These are phyloP conservation scores for Caenorhabditis sp. DNA, from an alignment of 2,888 invertebrate species.

Conservation along the genomic window DNA sequence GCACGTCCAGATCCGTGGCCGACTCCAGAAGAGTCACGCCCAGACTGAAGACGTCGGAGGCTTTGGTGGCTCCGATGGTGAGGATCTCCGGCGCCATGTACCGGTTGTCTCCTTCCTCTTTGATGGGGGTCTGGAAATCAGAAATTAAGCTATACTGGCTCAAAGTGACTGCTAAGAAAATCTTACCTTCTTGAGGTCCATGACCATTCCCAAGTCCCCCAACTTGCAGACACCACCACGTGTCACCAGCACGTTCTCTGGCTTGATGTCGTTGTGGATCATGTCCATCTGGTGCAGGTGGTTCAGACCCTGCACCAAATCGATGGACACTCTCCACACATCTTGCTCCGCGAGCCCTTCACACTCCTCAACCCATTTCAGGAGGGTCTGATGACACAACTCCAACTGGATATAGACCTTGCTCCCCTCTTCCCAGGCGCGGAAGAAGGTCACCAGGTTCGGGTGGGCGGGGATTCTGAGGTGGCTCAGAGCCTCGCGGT, in stretches of 20 bases:
- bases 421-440: constrained; percentile 88
- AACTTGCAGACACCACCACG: constrained; percentile 88
- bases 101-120: constrained; percentile 88
- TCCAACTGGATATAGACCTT: constrained; percentile 85
- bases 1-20: constrained; percentile 88
- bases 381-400: constrained; percentile 87
- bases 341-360: constrained; percentile 87
- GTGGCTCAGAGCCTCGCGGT: constrained; percentile 86
- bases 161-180: no score
- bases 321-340: constrained; percentile 88
- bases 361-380: constrained; percentile 86
- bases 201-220: constrained; percentile 89
- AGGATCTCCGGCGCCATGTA: constrained; percentile 89
- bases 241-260: constrained; percentile 89
- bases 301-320: constrained; percentile 86
- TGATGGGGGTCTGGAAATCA: constrained; percentile 41
- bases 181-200: constrained; percentile 85
- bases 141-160: background rate
- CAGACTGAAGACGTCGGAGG: constrained; percentile 88
- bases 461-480: constrained; percentile 88
- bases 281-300: constrained; percentile 88
- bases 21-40: constrained; percentile 83
- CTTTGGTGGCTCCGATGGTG: constrained; percentile 87
- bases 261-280: constrained; percentile 89
- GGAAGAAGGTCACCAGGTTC: constrained; percentile 87